These are phyloP conservation scores for Phrynocephalus forsythii DNA, from an alignment of 2,797 vertebrate genomes.

Conservation along the genomic window DNA sequence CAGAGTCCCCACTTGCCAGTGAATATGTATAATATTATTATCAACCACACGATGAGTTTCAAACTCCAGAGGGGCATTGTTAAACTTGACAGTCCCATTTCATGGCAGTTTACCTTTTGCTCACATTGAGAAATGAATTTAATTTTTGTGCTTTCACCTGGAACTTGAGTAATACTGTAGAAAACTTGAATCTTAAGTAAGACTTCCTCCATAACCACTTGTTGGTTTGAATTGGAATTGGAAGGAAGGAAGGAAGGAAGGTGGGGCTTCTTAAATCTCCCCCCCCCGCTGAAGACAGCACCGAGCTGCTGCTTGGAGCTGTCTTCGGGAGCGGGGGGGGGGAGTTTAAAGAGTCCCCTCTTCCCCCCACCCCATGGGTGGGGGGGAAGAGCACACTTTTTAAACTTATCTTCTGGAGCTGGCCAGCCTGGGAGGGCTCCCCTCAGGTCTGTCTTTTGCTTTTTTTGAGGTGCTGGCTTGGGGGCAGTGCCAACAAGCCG, in stretches of 20 bases:
- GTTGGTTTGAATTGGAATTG: conserved; percentile 10
- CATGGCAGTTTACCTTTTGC: conserved; percentile 38
- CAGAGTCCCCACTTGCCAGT: conserved; percentile 17
- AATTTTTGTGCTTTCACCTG: conserved; percentile 30
- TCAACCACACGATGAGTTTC: conserved; percentile 33
- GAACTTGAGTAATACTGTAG: conserved; percentile 16
- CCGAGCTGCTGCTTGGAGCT: too few species aligned
- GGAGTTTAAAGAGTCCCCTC: too few species aligned
- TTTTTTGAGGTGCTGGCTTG: too few species aligned
- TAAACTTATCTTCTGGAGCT: too few species aligned
- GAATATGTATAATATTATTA: conserved; percentile 50
- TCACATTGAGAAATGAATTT: conserved; percentile 40
- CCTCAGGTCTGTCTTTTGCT: too few species aligned
- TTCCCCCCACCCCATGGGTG: too few species aligned
- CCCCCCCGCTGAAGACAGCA: too few species aligned
- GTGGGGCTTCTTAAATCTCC: too few species aligned
- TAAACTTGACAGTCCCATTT: conserved; percentile 44
- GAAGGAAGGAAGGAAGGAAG: neutral
- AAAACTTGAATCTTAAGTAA: conserved; percentile 34
- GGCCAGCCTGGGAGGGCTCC: too few species aligned
- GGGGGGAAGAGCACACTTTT: too few species aligned
- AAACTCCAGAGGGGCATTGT: conserved; percentile 36
- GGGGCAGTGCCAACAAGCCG: too few species aligned
- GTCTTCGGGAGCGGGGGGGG: too few species aligned
- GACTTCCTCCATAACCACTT: neutral